phyloP scores from a whole-genome alignment of 1,140 invertebrate species.

The Philotrypesis tridentata region DNA sequence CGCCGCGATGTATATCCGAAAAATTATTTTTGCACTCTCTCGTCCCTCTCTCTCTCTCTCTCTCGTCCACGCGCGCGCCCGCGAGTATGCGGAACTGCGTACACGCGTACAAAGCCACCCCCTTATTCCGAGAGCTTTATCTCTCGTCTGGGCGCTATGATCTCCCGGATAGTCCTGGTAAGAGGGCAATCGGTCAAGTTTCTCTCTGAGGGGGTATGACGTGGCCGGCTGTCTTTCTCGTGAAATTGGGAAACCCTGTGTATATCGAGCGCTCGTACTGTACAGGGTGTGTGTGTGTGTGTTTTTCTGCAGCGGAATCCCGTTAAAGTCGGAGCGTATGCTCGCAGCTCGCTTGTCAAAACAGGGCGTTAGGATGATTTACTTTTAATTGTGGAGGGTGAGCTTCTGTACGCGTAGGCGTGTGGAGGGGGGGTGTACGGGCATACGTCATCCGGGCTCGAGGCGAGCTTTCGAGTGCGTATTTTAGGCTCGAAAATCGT shows the following conservation, averaged over 20 bases:
- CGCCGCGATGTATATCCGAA: too few species aligned
- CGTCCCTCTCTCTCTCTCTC: too few species aligned
- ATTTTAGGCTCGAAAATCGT: conserved; percentile 7
- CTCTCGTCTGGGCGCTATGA: background rate
- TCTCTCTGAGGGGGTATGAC: background rate
- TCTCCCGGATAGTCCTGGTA: too few species aligned
- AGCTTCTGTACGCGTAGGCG: too few species aligned
- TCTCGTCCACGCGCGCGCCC: too few species aligned
- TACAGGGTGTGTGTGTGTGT: background rate
- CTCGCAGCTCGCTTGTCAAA: conserved; percentile 28
- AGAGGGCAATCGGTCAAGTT: background rate
- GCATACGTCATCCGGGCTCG: background rate
- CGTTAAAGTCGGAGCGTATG: conserved; percentile 43
- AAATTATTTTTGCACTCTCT: too few species aligned
- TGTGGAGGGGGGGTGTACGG: too few species aligned
- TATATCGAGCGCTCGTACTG: background rate
- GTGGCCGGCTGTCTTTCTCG: background rate
- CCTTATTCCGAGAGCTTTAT: conserved; percentile 15
- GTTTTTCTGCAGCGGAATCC: conserved; percentile 17
- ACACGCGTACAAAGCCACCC: background rate
- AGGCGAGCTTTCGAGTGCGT: background rate
- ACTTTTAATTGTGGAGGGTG: conserved; percentile 32
- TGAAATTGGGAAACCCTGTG: background rate
- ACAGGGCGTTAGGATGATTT: conserved; percentile 23
- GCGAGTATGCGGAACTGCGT: too few species aligned